Conservation (phyloP, 2,113 vertebrate genomes). For the Tragelaphus strepsiceros region DNA sequence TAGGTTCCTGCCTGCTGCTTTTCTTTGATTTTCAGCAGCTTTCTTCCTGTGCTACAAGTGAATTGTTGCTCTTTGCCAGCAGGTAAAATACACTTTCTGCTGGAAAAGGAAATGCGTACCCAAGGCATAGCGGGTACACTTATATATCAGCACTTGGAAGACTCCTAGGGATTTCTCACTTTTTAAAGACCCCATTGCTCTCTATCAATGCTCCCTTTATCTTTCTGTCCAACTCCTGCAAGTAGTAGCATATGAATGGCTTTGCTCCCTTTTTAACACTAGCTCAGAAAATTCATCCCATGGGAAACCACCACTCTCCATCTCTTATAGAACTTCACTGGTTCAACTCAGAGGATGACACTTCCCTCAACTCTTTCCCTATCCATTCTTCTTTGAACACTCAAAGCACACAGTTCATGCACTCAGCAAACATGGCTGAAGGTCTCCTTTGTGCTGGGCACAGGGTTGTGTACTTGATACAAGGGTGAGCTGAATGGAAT, state of each 20-base stretch:
- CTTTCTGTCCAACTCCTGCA: neutral
- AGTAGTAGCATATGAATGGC: neutral
- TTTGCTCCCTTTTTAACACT: neutral
- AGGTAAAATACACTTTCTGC: constrained; percentile 35
- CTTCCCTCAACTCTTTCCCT: neutral
- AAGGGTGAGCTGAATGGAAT: neutral
- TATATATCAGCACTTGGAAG: neutral
- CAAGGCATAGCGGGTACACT: fast-evolving
- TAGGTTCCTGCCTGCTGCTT: constrained; percentile 43
- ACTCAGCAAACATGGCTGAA: neutral
- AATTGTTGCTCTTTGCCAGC: constrained; percentile 39
- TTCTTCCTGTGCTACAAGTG: constrained; percentile 15
- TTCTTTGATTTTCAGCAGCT: constrained; percentile 54
- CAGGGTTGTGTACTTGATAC: neutral
- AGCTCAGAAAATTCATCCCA: neutral
- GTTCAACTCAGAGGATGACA: neutral
- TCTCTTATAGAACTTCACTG: neutral
- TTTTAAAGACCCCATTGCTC: neutral
- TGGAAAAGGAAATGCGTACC: neutral
- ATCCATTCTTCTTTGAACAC: neutral
- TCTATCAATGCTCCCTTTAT: neutral
- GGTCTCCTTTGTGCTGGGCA: neutral
- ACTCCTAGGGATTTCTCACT: neutral
- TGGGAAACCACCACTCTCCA: neutral
- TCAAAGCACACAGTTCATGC: neutral